Evolutionary conservation across 2,888 invertebrate species (phyloP).

Genomic region (Agonopterix heracliana): DNA sequence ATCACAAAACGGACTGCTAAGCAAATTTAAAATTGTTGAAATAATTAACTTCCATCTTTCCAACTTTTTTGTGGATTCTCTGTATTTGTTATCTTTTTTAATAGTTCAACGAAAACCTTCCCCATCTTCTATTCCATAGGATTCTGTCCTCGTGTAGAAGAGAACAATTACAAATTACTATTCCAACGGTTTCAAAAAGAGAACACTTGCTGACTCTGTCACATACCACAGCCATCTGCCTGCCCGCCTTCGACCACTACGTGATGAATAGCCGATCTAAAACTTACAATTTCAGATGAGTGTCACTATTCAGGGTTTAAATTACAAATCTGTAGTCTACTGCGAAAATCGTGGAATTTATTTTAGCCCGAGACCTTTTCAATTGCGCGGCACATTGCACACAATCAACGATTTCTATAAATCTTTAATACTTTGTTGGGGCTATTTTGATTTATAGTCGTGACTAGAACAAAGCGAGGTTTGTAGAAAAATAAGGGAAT

Average conservation of each 20-base stretch:
- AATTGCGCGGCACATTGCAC: conserved; percentile 29
- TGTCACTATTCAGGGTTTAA: conserved; percentile 46
- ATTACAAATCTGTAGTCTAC: conserved; percentile 35
- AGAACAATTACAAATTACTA: no score
- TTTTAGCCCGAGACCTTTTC: conserved; percentile 25
- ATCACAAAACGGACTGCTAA: no score
- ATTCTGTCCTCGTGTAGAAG: no score
- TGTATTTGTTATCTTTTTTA: no score
- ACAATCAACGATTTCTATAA: conserved; percentile 38
- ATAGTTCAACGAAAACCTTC: no score
- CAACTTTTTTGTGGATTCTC: no score
- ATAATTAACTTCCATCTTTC: no score
- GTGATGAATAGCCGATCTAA: conserved; percentile 43
- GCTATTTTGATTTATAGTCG: conserved; percentile 29
- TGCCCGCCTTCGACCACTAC: conserved; percentile 1
- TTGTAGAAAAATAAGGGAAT: background rate
- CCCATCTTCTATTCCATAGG: no score
- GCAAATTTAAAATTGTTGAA: no score
- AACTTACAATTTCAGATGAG: conserved; percentile 56
- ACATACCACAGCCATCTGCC: background rate
- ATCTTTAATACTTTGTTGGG: conserved; percentile 36
- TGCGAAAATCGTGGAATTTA: conserved; percentile 41
- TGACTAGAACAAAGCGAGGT: conserved; percentile 8
- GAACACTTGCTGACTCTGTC: background rate
- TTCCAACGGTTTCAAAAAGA: no score